Conservation (phyloP, 2,888 invertebrate genomes). For the Drosophila picticornis region DNA sequence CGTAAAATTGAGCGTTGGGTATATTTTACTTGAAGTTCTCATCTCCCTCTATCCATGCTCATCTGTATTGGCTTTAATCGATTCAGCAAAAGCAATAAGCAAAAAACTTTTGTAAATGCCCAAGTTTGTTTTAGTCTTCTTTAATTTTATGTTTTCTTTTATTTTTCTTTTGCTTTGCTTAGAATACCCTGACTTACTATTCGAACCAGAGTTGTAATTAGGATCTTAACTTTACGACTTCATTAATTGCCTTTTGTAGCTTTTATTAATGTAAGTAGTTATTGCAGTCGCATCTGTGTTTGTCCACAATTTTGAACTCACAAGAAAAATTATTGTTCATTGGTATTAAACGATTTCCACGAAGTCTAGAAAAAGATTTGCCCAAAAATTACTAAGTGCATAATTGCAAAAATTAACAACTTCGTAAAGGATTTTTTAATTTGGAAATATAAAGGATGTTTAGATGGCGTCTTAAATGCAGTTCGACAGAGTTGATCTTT, state of each 20-base stretch:
- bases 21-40: conserved; percentile 53
- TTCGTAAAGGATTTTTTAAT: background rate
- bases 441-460: too few species aligned
- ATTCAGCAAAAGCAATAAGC: conserved; percentile 68
- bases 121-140: conserved; percentile 62
- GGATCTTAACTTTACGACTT: conserved; percentile 65
- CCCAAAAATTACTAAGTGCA: background rate
- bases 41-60: background rate
- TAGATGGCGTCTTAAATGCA: background rate
- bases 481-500: background rate
- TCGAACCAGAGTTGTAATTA: conserved; percentile 51
- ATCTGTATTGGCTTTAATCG: conserved; percentile 65
- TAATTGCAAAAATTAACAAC: background rate
- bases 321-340: background rate
- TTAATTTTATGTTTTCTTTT: conserved; percentile 10
- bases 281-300: conserved; percentile 3
- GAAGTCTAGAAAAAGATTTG: background rate
- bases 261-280: conserved; percentile 24
- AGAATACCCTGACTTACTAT: background rate
- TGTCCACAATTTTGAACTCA: background rate
- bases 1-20: conserved; percentile 73
- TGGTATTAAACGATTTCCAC: background rate
- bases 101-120: conserved; percentile 68
- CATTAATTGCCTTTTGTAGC: conserved; percentile 54
- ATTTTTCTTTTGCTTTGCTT: background rate